Evolutionary conservation across 2,888 invertebrate species (phyloP).

Genomic region (Diploptera punctata): DNA sequence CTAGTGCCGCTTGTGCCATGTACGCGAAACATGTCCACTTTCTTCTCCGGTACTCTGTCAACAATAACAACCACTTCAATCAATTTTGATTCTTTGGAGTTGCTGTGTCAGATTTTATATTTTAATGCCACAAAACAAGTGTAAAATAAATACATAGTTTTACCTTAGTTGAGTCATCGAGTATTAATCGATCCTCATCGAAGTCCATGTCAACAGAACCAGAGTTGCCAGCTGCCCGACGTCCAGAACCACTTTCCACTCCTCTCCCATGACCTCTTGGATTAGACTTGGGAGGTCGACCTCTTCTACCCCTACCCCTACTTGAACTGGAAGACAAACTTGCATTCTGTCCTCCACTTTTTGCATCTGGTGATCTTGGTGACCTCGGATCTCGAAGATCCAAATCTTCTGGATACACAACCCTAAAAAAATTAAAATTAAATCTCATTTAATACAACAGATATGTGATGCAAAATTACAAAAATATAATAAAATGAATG

Average conservation of each 20-base stretch:
- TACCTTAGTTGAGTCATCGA: slow-evolving; percentile 36
- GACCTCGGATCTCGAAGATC: slow-evolving; percentile 48
- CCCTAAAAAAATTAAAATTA: slow-evolving; percentile 51
- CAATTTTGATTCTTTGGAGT: too few species aligned
- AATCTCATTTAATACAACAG: too few species aligned
- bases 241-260: background rate
- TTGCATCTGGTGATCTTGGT: slow-evolving; percentile 37
- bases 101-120: too few species aligned
- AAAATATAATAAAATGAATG: too few species aligned
- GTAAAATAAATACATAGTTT: background rate
- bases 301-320: slow-evolving; percentile 36
- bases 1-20: too few species aligned
- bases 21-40: too few species aligned
- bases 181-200: slow-evolving; percentile 35
- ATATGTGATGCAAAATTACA: too few species aligned
- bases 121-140: too few species aligned
- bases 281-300: slow-evolving; percentile 39
- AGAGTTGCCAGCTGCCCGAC: background rate
- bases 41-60: too few species aligned
- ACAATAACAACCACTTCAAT: too few species aligned
- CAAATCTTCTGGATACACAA: slow-evolving; percentile 55
- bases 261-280: slow-evolving; percentile 28
- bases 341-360: background rate
- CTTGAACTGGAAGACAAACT: slow-evolving; percentile 10
- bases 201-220: slow-evolving; percentile 30